phyloP scores from a whole-genome alignment of 2,113 vertebrate species.

The Agapornis roseicollis region DNA sequence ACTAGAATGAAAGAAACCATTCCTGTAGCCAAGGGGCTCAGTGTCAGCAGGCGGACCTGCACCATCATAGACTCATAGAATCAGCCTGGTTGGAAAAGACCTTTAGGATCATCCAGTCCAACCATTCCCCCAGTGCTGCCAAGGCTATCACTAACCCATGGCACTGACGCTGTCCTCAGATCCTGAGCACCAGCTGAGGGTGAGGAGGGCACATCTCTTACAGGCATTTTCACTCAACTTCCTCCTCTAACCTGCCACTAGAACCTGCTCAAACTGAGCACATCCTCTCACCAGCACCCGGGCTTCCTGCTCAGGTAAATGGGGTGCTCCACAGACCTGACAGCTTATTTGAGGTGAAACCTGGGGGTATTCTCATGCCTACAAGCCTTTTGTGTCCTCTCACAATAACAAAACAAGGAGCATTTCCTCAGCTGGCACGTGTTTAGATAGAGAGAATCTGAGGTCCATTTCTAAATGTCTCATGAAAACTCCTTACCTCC shows the following conservation, averaged over 20 bases:
- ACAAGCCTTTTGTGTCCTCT: background rate
- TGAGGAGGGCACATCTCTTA: background rate
- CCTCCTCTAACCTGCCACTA: background rate
- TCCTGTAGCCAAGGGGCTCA: too few relatives aligned
- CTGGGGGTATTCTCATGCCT: background rate
- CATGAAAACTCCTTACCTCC: slow-evolving; percentile 78
- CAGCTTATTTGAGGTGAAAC: background rate
- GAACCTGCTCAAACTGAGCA: background rate
- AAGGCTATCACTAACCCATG: background rate
- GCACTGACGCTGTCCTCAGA: background rate
- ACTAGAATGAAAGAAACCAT: background rate
- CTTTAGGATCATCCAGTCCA: background rate
- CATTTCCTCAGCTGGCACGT: background rate
- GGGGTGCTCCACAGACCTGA: background rate
- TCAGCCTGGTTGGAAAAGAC: background rate
- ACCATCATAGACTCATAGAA: background rate
- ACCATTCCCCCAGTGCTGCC: background rate
- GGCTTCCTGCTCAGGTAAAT: background rate
- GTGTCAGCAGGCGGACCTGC: background rate
- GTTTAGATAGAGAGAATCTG: background rate
- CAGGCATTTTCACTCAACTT: background rate
- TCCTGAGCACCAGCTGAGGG: background rate
- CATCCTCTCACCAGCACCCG: background rate
- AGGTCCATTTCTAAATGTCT: background rate
- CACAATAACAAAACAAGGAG: background rate